phyloP scores from a whole-genome alignment of 2,888 invertebrate genomes.

The Oligia latruncula region DNA sequence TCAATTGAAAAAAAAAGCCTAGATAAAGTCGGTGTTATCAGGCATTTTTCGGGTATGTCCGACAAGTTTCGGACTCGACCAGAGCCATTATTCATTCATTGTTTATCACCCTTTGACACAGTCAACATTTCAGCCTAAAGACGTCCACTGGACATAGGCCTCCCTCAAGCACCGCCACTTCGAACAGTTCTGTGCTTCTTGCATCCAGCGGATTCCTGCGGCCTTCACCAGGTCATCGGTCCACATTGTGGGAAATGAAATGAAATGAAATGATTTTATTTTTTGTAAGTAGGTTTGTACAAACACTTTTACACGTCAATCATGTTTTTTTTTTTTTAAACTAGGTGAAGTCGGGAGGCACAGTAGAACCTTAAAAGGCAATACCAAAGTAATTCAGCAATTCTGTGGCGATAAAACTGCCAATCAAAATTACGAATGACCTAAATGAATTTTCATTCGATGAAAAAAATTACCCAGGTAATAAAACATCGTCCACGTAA shows the following conservation, averaged over 20 bases:
- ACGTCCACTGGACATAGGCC: background rate
- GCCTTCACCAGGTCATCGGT: background rate
- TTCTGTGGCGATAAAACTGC: background rate
- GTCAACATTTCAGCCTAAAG: background rate
- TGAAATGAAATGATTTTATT: no score
- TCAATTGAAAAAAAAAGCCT: slow-evolving; percentile 18
- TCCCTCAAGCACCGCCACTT: background rate
- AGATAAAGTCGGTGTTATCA: slow-evolving; percentile 13
- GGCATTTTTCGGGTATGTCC: no score
- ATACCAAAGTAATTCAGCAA: background rate
- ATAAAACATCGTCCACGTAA: slow-evolving; percentile 41
- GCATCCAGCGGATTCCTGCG: background rate
- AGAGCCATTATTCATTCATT: background rate
- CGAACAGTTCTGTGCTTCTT: background rate
- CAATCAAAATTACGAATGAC: slow-evolving; percentile 11
- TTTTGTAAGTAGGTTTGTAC: no score
- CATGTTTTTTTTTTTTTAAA: no score
- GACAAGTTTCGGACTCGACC: background rate
- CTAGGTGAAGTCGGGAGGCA: no score
- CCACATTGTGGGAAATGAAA: background rate
- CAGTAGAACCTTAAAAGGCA: background rate
- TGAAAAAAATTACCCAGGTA: slow-evolving; percentile 36
- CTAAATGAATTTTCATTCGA: slow-evolving; percentile 21
- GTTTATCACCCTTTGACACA: background rate
- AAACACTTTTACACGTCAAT: no score